These are phyloP conservation scores for Magallana gigas DNA, from an alignment of 1,140 invertebrate genomes.

Conservation along the genomic window DNA sequence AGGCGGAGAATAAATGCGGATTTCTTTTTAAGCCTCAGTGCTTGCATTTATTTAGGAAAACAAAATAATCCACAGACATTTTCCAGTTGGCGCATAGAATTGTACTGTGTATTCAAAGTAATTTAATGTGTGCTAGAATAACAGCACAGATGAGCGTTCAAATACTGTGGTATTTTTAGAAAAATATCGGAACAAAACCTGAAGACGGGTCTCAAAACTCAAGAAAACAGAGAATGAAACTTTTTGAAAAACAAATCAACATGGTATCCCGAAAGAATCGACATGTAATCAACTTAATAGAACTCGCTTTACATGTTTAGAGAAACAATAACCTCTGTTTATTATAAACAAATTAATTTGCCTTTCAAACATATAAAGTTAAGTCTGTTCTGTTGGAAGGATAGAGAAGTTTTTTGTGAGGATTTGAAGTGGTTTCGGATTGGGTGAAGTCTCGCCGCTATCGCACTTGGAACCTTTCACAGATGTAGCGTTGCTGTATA, in stretches of 20 bases:
- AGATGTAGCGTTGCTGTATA: constrained; percentile 24
- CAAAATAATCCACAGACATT: constrained; percentile 19
- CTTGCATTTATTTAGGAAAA: constrained; percentile 17
- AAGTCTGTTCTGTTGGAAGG: constrained; percentile 29
- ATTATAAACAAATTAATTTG: constrained; percentile 55
- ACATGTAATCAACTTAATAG: constrained; percentile 23
- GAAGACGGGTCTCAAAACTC: not conserved
- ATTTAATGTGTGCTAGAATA: not conserved
- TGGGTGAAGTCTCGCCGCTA: not conserved
- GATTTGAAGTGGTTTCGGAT: constrained; percentile 9
- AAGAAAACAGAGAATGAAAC: not conserved
- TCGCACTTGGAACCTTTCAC: not conserved
- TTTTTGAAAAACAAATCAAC: constrained; percentile 20
- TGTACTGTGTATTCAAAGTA: constrained; percentile 6
- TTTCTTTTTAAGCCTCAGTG: constrained; percentile 29
- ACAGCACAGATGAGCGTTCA: not conserved
- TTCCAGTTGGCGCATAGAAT: constrained; percentile 26
- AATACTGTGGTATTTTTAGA: not conserved
- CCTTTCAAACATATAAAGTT: constrained; percentile 58
- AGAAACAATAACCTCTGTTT: constrained; percentile 56
- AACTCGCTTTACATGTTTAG: constrained; percentile 49
- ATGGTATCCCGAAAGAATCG: not conserved
- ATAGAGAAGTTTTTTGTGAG: not conserved
- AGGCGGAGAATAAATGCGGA: constrained; percentile 3
- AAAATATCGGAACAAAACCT: constrained; percentile 4